Evolutionary conservation across 2,888 invertebrate species (phyloP), one percentile per base, ranked within the genome.

Genomic region (Abscondita cerata): DNA sequence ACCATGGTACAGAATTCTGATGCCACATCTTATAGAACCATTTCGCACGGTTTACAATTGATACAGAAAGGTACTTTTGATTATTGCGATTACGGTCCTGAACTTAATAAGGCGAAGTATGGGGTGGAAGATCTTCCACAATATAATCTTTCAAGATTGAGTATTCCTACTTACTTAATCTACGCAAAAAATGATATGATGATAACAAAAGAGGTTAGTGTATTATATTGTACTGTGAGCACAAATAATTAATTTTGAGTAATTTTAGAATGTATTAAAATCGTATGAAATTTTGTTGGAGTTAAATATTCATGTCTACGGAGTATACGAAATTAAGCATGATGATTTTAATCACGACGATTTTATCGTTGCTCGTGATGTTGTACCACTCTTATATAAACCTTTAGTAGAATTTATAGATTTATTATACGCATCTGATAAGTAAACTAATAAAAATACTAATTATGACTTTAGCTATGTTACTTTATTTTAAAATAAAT

Each of bases 151-250:
- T 80, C 82, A 3, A 85, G 84, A 60, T 84, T 88, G 0, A 82
- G 78, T 68, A 82, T 86, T 34, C 89, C 89, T 0, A 83, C 87
- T 1, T 80, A 83, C 1, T 70, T 89, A 13, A 82, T 87, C 48
- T 87, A 87, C 64, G 87, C 87, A 4, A 82, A 84, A 60, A 87
- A 87, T 68, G 90, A 90, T 72, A 83, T 83, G 75, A 76, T 89
- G 2, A 85, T 86, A 19, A 83, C 83, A 20, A 83, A 83, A 76
- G 73, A 78, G 70, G 87, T 86, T 18, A 18, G 12, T 13, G 9
- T 31, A 31, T 38, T n/a, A n/a, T n/a, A n/a, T n/a, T n/a, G n/a
- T n/a, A n/a, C n/a, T n/a, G n/a, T n/a, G n/a, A n/a, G 25, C 6
- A 25, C 6, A 25, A 25, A 6, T 25, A 25, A 25, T 25, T 25